Base-by-base conservation (phyloP, 2,113 vertebrate species). In the Silurus meridionalis region DNA sequence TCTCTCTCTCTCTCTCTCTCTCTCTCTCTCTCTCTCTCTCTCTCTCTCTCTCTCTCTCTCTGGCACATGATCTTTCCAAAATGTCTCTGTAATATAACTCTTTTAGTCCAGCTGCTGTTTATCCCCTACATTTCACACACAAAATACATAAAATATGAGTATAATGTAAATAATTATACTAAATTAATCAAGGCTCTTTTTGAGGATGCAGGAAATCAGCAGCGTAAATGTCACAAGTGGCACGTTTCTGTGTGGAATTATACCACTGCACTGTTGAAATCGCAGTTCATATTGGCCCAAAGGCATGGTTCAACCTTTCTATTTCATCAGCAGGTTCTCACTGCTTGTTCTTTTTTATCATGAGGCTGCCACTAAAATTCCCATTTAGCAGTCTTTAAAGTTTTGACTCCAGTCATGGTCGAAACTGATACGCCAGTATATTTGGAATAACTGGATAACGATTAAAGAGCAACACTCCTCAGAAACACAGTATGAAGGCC, bases 21-120 rank as follows among this genome's bases (percentile, higher is more conserved):
- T 52, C 72, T 13, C 21, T 50, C 15, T 71, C 67, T 71, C 67
- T 74, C 72, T 75, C 72, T 77, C 21, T 75, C 10, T 75, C 50
- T 55, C 50, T 75, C 63, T 53, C 63, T 67, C 25, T 13, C 66
- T 50, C 14, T 23, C 66, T 37, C 66, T 63, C 25, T 53, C 17
- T 15, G 15, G 13, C 85, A 71, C 88, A 72, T 83, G 72, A 71
- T 85, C 48, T 67, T 67, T 75, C 79, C 15, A 58, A 48, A 28
- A 25, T 74, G 8, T 78, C 6, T 25, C 50, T 77, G 11, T 7
- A 4, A 75, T 48, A 48, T 19, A 8, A 50, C 48, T 37, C 10
- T 0, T 17, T 71, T 5, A 46, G 28, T 37, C 13, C 8, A 23
- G 48, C 13, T 13, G 1, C 48, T 75, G 48, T 75, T 52, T 52